Evolutionary conservation across 2,797 vertebrate species (phyloP).

Genomic region (Lepidocolaptes lacrymiger): DNA sequence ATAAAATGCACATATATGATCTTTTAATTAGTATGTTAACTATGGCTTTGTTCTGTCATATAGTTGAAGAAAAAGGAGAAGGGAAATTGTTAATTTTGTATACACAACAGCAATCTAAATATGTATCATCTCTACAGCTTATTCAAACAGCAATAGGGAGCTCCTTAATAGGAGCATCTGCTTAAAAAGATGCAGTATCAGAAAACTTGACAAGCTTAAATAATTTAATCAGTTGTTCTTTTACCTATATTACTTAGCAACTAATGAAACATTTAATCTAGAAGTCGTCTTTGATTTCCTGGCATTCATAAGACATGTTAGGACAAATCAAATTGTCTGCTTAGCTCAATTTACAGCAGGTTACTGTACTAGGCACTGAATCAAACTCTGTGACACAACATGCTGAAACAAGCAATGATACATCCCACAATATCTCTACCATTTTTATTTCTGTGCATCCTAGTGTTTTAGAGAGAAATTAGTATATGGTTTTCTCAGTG

Average conservation of each 20-base stretch:
- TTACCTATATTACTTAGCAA: neutral
- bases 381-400: neutral
- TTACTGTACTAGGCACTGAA: neutral
- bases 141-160: neutral
- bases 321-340: neutral
- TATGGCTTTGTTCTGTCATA: neutral
- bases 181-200: neutral
- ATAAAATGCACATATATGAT: neutral
- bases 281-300: neutral
- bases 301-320: neutral
- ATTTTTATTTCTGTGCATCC: neutral
- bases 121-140: neutral
- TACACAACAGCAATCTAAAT: neutral
- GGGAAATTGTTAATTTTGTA: neutral
- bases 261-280: neutral
- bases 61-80: neutral
- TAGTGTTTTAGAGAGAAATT: neutral
- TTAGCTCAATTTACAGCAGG: neutral
- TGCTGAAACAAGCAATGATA: neutral
- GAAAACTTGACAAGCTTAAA: neutral
- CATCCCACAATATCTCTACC: neutral
- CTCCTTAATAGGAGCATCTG: neutral
- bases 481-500: neutral
- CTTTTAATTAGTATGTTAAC: neutral
- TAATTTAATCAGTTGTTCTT: neutral